Conservation (phyloP, 2,888 invertebrate genomes). For the Drosophila greeni region DNA sequence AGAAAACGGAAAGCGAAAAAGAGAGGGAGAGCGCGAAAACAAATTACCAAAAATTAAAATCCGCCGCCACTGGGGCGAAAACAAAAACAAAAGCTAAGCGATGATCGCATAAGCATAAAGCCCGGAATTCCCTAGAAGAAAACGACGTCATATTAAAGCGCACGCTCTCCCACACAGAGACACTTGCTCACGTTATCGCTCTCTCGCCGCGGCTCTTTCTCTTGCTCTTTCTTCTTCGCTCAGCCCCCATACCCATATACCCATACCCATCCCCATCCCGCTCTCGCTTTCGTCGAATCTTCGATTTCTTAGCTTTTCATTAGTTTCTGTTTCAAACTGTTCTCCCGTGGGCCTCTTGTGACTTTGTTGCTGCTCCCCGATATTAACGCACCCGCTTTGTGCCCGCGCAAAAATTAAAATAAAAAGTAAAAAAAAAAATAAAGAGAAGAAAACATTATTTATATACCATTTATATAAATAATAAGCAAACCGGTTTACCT, state of each 20-base stretch:
- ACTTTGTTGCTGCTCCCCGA: conserved; percentile 36
- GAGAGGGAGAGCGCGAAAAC: conserved; percentile 20
- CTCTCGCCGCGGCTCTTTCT: conserved; percentile 3
- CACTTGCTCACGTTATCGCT: conserved; percentile 11
- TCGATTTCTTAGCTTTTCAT: conserved; percentile 53
- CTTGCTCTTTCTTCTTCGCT: conserved; percentile 12
- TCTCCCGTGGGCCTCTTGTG: conserved; percentile 19
- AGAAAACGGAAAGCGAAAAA: conserved; percentile 2
- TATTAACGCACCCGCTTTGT: conserved; percentile 54
- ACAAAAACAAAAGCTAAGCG: conserved; percentile 47
- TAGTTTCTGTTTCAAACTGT: conserved; percentile 42
- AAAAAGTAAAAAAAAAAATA: conserved; percentile 2
- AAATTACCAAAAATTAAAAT: conserved; percentile 51
- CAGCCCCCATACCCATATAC: not conserved
- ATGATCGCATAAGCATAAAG: conserved; percentile 73
- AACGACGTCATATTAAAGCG: conserved; percentile 63
- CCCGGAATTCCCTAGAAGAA: conserved; percentile 68
- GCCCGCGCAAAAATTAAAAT: conserved; percentile 37
- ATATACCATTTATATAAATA: conserved; percentile 43
- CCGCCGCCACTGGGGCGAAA: conserved; percentile 56
- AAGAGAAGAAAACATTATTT: conserved; percentile 41
- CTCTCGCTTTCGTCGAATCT: conserved; percentile 65
- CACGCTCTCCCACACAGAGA: conserved; percentile 12
- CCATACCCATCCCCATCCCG: conserved; percentile 8
- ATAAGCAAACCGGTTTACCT: conserved; percentile 60